phyloP scores from a whole-genome alignment of 2,113 vertebrate species.

The Myrmecophaga tridactyla region DNA sequence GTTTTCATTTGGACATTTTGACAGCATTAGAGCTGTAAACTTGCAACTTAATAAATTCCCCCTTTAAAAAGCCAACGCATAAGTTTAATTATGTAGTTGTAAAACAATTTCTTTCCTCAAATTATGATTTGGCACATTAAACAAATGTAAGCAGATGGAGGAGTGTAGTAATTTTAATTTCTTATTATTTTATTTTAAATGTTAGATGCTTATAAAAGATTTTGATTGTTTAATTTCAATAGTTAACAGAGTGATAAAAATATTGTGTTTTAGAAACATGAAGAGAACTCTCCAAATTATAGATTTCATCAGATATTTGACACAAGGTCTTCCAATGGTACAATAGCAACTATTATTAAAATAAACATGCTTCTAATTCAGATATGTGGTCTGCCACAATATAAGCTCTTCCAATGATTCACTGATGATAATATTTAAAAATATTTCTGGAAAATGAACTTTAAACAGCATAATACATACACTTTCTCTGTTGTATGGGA shows the following conservation, averaged over 20 bases:
- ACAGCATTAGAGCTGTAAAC: no score
- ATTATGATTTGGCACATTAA: slow-evolving; percentile 60
- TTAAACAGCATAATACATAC: background rate
- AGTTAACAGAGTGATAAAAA: slow-evolving; percentile 37
- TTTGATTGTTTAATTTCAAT: slow-evolving; percentile 57
- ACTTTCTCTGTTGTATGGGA: background rate
- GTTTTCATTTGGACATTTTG: no score
- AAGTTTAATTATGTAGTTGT: slow-evolving; percentile 60
- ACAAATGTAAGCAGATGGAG: slow-evolving; percentile 55
- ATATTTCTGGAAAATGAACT: background rate
- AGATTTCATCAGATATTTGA: slow-evolving; percentile 1
- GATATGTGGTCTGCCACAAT: background rate
- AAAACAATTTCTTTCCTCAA: slow-evolving; percentile 27
- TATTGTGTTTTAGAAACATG: background rate
- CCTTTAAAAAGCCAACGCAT: no score
- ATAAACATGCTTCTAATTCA: background rate
- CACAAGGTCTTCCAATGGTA: background rate
- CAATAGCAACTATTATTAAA: background rate
- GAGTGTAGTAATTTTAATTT: slow-evolving; percentile 23
- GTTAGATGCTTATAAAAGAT: slow-evolving; percentile 44
- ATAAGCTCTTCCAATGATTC: background rate
- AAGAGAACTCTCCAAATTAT: background rate
- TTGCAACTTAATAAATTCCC: no score
- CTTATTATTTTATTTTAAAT: slow-evolving; percentile 63
- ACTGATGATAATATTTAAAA: background rate